Evolutionary conservation across 2,113 vertebrate genomes (phyloP), one percentile per base, ranked within the genome.

Genomic region (Prionailurus bengalensis): DNA sequence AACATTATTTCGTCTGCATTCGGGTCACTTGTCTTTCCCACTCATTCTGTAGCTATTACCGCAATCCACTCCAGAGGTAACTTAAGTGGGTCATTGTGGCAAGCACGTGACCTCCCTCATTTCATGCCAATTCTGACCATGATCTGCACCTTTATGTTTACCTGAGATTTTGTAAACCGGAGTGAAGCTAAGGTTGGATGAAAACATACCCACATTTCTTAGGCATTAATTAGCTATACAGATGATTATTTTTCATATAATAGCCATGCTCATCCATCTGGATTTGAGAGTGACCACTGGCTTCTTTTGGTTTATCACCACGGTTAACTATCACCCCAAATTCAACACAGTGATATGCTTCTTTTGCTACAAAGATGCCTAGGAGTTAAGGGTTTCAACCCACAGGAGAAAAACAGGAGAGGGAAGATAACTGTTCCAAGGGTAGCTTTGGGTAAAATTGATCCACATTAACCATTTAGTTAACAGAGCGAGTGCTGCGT

Each of bases 41-140:
- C 6, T 51, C 21, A 1, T 7, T 27, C 27, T 39, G 14, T 16
- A 11, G 36, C 9, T 74, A 17, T 66, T 27, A 10, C 11, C 4
- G n/a, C 7, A 6, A 1, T 48, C 48, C 27, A 5, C 1, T 7
- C n/a, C 6, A 1, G 33, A 12, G 33, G 7, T 10, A 16, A 9
- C 0, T 1, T 55, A 4, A 14, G 17, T 15, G 10, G 10, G 31
- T 66, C 74, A n/a, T 36, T 27, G 31, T 0, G 51, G 48, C 7
- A 2, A 45, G 36, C 9, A 4, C 0, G 0, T 23, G 12, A 5
- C 27, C 31, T 86, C 1, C 1, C 23, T 65, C 14, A 0, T 7
- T 25, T 11, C 29, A 4, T 0, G 23, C 14, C 4, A 23, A 16
- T 39, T 74, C 82, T 63, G 29, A 31, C 19, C 58, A 29, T 17